Percentiles rank a stretch among this genome's conserved stretches.
Evolutionary conservation across 2,888 invertebrate species (phyloP).

Genomic region (Drosophila buzzatii): DNA sequence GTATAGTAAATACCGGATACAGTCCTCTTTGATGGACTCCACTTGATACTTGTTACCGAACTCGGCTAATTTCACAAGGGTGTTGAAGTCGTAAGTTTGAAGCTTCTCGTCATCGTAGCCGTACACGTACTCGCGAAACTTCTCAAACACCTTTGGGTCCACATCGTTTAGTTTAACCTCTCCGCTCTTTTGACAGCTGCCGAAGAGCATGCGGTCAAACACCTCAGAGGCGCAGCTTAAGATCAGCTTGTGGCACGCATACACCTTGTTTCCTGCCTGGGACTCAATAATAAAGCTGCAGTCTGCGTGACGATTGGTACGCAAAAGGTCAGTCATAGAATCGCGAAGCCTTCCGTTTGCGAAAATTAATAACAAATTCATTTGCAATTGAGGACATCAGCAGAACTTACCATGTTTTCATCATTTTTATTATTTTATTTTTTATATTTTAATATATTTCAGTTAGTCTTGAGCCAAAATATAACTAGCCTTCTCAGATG

Average conservation of each 20-base stretch:
- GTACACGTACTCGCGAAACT: constrained; percentile 17
- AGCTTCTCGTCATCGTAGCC: constrained; percentile 3
- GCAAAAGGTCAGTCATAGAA: neutral
- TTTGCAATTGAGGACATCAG: no score
- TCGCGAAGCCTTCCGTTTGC: neutral
- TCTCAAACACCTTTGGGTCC: constrained; percentile 9
- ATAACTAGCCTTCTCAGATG: no score
- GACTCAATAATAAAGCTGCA: constrained; percentile 13
- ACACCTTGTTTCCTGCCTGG: constrained; percentile 2
- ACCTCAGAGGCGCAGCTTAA: constrained; percentile 45
- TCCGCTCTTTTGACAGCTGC: constrained; percentile 29
- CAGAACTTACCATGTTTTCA: no score
- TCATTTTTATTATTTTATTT: no score
- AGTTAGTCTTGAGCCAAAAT: no score
- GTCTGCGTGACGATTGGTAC: constrained; percentile 5
- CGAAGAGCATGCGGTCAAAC: constrained; percentile 48
- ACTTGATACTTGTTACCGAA: constrained; percentile 16
- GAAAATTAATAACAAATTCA: neutral
- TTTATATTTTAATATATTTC: no score
- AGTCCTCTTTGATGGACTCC: constrained; percentile 13
- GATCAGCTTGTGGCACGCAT: constrained; percentile 39
- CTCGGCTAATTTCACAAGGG: constrained; percentile 9
- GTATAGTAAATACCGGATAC: neutral
- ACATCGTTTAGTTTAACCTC: constrained; percentile 34
- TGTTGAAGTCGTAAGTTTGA: neutral